phyloP scores from a whole-genome alignment of 2,113 vertebrate genomes.

The Callipepla californica region DNA sequence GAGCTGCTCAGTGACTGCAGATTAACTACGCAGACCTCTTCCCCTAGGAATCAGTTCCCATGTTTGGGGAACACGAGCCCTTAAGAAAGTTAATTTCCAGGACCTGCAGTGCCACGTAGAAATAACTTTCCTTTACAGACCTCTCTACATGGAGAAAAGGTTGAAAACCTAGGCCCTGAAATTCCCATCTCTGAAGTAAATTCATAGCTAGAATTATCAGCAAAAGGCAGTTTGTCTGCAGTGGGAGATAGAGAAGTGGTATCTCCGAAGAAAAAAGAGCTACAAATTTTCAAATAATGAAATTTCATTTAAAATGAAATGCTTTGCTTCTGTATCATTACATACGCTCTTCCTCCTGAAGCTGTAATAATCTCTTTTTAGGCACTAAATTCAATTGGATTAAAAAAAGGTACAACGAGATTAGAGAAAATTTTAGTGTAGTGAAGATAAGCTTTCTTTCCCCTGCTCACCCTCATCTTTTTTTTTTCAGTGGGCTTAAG shows the following conservation, averaged over 20 bases:
- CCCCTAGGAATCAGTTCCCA: not conserved
- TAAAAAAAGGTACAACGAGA: not conserved
- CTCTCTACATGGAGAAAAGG: not conserved
- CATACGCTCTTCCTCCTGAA: not conserved
- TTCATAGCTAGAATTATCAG: slow-evolving; percentile 58
- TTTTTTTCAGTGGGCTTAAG: not conserved
- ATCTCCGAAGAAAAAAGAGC: slow-evolving; percentile 13
- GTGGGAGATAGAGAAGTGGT: slow-evolving; percentile 5
- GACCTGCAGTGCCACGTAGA: not conserved
- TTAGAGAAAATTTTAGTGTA: not conserved
- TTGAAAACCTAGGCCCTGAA: slow-evolving; percentile 29
- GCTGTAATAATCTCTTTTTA: slow-evolving; percentile 16
- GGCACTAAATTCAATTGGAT: not conserved
- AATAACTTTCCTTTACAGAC: slow-evolving; percentile 19
- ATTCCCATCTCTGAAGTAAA: slow-evolving; percentile 47
- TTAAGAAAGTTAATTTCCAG: not conserved
- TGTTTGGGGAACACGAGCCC: fast-evolving
- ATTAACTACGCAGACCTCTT: not conserved
- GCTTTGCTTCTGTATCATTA: not conserved
- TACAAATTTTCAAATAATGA: not conserved
- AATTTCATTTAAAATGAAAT: slow-evolving; percentile 14
- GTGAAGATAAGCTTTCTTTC: not conserved
- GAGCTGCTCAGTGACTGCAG: not conserved
- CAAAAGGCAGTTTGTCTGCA: not conserved
- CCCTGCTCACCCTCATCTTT: not conserved